Percentiles rank a stretch among this genome's conserved stretches.
Conservation (phyloP, 2,797 vertebrate genomes). For the Chaetodon trifasciatus region DNA sequence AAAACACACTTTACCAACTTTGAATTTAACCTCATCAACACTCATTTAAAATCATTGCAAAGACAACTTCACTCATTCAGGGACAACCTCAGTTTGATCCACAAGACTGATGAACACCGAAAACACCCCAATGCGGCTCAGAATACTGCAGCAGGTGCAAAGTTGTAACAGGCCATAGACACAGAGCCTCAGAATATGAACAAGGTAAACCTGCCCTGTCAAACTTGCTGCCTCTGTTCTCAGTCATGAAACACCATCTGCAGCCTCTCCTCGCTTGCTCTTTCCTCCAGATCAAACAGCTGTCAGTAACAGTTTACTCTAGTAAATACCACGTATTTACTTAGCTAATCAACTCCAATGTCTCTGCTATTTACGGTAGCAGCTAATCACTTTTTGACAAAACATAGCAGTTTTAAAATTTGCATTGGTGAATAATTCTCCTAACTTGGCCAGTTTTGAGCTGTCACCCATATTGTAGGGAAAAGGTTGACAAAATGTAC, state of each 20-base stretch:
- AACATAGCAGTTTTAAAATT: not conserved
- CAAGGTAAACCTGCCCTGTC: not conserved
- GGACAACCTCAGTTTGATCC: not conserved
- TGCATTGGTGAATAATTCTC: not conserved
- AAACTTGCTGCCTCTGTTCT: not conserved
- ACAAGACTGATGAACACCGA: slow-evolving; percentile 6
- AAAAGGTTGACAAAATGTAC: not conserved
- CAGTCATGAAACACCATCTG: not conserved
- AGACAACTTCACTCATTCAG: slow-evolving; percentile 1
- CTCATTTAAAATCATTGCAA: slow-evolving; percentile 17
- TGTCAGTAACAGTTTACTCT: not conserved
- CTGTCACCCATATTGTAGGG: no score
- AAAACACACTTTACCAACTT: not conserved
- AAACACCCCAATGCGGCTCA: not conserved
- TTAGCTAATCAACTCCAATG: not conserved
- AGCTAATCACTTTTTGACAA: not conserved
- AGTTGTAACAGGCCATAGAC: not conserved
- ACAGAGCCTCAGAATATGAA: not conserved
- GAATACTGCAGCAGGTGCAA: not conserved
- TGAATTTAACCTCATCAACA: slow-evolving; percentile 29
- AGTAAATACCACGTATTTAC: not conserved
- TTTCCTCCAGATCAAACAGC: slow-evolving; percentile 10
- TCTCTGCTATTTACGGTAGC: not conserved
- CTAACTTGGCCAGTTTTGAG: no score
- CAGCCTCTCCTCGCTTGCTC: not conserved